Conservation (phyloP, 2,888 invertebrate species). For the Aspidiotus destructor region DNA sequence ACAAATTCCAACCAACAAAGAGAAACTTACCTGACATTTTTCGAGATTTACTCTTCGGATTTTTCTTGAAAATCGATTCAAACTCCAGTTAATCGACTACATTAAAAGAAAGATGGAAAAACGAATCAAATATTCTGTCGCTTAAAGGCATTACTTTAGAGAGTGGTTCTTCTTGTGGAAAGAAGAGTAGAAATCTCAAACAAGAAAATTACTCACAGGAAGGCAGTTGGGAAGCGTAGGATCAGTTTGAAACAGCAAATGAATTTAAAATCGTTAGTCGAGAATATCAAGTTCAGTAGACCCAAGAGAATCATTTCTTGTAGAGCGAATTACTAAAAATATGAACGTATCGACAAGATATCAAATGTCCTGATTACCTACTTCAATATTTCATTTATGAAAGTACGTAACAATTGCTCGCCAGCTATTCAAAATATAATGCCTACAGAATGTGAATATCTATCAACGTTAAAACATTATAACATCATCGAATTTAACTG, state of each 20-base stretch:
- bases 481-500: too few relatives aligned
- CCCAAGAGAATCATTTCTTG: slow-evolving; percentile 12
- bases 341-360: neutral
- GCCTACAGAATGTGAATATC: too few relatives aligned
- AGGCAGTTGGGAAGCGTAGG: neutral
- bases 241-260: slow-evolving; percentile 12
- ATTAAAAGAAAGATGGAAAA: neutral
- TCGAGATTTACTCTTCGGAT: neutral
- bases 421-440: too few relatives aligned
- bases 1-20: neutral
- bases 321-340: neutral
- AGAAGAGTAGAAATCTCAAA: neutral
- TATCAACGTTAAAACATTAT: too few relatives aligned
- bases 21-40: neutral
- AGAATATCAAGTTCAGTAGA: neutral
- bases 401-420: too few relatives aligned
- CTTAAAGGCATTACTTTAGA: too few relatives aligned
- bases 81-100: neutral
- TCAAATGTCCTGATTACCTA: neutral
- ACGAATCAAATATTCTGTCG: neutral
- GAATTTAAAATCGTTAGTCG: slow-evolving; percentile 6
- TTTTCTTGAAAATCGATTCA: neutral
- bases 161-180: neutral
- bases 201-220: slow-evolving; percentile 8
- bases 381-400: too few relatives aligned